These are phyloP conservation scores for Pinctada fucata DNA, from an alignment of 2,888 invertebrate species.

Conservation along the genomic window DNA sequence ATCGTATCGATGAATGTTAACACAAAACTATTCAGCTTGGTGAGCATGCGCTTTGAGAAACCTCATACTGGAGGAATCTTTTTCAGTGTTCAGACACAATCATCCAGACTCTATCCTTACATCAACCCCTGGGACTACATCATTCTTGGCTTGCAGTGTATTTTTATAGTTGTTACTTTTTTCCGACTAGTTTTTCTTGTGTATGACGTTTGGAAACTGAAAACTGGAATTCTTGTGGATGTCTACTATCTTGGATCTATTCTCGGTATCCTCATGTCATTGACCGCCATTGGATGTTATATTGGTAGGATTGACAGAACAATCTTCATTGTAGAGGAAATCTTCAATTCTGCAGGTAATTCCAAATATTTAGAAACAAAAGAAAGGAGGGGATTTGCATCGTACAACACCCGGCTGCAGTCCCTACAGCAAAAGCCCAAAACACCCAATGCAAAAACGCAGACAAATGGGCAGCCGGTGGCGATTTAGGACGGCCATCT, in stretches of 20 bases:
- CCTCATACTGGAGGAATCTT: slow-evolving; percentile 19
- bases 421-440: no score
- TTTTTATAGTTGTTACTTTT: slow-evolving; percentile 43
- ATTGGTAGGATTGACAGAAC: no score
- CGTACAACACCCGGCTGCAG: no score
- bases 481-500: no score
- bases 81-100: background rate
- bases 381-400: no score
- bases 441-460: no score
- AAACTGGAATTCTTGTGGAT: slow-evolving; percentile 2
- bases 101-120: slow-evolving; percentile 46
- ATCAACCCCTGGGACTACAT: slow-evolving; percentile 50
- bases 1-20: slow-evolving; percentile 20
- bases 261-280: slow-evolving; percentile 31
- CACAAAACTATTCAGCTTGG: slow-evolving; percentile 22
- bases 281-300: slow-evolving; percentile 36
- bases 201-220: slow-evolving; percentile 14
- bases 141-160: slow-evolving; percentile 39
- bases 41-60: slow-evolving; percentile 18
- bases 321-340: slow-evolving; percentile 3
- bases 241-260: slow-evolving; percentile 17
- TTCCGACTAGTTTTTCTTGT: slow-evolving; percentile 3
- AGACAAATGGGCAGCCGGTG: no score
- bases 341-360: no score
- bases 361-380: no score